Conservation (phyloP, 2,888 invertebrate genomes). For the Aspidiotus rigidus region DNA sequence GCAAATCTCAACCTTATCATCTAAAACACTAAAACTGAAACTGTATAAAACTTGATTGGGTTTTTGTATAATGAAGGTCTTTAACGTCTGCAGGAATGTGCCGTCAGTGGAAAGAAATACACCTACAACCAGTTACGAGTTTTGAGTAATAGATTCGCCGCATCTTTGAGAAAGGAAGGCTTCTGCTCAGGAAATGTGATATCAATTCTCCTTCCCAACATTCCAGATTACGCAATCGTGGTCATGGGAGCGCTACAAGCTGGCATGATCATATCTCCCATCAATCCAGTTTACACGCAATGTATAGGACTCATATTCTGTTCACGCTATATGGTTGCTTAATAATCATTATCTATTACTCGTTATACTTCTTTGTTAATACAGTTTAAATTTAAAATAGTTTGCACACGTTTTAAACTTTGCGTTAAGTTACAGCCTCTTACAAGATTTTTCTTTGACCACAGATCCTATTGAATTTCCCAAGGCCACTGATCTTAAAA, state of each 20-base stretch:
- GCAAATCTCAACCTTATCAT: too few species aligned
- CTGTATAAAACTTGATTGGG: too few species aligned
- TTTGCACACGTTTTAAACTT: too few species aligned
- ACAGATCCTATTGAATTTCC: too few species aligned
- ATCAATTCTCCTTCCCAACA: constrained; percentile 62
- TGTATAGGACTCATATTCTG: constrained; percentile 41
- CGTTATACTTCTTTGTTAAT: neutral
- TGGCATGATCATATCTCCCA: constrained; percentile 58
- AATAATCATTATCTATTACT: too few species aligned
- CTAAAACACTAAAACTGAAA: too few species aligned
- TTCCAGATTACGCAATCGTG: constrained; percentile 63
- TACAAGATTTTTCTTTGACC: too few species aligned
- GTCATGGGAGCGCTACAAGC: constrained; percentile 59
- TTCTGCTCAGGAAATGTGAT: constrained; percentile 57
- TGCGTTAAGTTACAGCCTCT: too few species aligned
- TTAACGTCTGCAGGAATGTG: constrained; percentile 53
- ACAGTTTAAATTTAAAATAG: neutral
- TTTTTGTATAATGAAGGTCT: too few species aligned
- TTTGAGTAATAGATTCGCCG: constrained; percentile 56
- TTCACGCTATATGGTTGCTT: too few species aligned
- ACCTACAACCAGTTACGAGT: constrained; percentile 59
- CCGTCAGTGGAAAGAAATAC: constrained; percentile 59
- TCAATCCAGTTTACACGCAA: constrained; percentile 63
- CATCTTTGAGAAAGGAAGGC: constrained; percentile 58
- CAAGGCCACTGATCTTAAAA: too few species aligned